Conservation (phyloP, 1,140 invertebrate species). For the Harlomillsia oculata region DNA sequence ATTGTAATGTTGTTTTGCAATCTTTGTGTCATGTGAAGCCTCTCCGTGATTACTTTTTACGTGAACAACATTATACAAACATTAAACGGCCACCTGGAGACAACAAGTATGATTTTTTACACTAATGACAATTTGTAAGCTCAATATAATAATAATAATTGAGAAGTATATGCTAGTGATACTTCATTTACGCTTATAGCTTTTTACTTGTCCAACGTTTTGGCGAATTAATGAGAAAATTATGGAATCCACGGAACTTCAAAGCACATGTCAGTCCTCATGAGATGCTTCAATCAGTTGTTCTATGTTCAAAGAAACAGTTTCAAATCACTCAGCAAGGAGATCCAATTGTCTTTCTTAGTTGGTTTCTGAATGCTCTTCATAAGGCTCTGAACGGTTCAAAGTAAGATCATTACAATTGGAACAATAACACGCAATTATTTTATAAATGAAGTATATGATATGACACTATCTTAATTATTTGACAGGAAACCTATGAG, state of each 20-base stretch:
- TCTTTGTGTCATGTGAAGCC: slow-evolving; percentile 89
- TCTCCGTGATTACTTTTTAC: slow-evolving; percentile 85
- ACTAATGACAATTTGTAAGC: slow-evolving; percentile 54
- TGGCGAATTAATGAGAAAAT: slow-evolving; percentile 91
- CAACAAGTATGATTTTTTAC: slow-evolving; percentile 46
- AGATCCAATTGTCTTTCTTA: slow-evolving; percentile 93
- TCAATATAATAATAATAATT: neutral
- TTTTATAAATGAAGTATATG: neutral
- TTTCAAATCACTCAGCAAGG: slow-evolving; percentile 99
- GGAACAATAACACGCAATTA: neutral
- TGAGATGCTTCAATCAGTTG: slow-evolving; percentile 99
- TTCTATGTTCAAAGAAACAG: slow-evolving; percentile 92
- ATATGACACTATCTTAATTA: slow-evolving; percentile 4
- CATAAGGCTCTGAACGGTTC: slow-evolving; percentile 80
- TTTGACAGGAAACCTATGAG: slow-evolving; percentile 55
- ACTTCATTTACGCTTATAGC: slow-evolving; percentile 7
- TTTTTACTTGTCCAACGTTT: slow-evolving; percentile 91
- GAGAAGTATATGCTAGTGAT: slow-evolving; percentile 3
- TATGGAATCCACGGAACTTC: slow-evolving; percentile 99
- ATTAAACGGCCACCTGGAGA: slow-evolving; percentile 87
- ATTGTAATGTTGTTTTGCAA: slow-evolving; percentile 97
- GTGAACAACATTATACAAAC: slow-evolving; percentile 81
- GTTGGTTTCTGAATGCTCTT: slow-evolving; percentile 90
- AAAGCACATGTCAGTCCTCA: slow-evolving; percentile 99
- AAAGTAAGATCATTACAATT: slow-evolving; percentile 42